Percentiles rank a stretch among this genome's conserved stretches.
phyloP scores from a whole-genome alignment of 2,113 vertebrate species.

The Cervus canadensis region DNA sequence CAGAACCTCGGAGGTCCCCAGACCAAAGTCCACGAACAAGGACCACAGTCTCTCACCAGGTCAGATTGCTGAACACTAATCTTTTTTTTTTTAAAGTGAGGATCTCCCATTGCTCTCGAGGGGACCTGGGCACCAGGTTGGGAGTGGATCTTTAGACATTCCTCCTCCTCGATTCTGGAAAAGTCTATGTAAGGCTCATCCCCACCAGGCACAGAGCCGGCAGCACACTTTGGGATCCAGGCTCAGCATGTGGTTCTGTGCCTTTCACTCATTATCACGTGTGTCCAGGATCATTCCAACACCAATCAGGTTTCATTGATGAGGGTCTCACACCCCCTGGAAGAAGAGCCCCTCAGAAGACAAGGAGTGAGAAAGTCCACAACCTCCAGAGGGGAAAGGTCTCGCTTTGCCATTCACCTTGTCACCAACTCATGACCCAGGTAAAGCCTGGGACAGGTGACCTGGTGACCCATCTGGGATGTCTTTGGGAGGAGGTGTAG shows the following conservation, averaged over 20 bases:
- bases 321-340: neutral
- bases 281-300: fast-evolving
- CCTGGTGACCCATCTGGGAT: neutral
- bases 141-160: neutral
- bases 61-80: neutral
- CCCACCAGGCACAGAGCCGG: too few relatives aligned
- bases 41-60: fast-evolving
- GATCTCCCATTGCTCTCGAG: neutral
- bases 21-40: neutral
- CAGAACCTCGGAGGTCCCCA: neutral
- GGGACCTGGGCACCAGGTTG: neutral
- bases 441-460: neutral
- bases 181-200: neutral
- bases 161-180: neutral
- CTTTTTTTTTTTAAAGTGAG: neutral
- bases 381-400: neutral
- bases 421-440: neutral
- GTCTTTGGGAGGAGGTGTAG: neutral
- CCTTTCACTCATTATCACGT: fast-evolving
- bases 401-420: neutral
- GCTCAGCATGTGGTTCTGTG: fast-evolving
- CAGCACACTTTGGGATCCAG: neutral
- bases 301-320: fast-evolving
- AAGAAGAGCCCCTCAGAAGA: neutral
- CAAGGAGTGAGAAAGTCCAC: neutral